phyloP scores from a whole-genome alignment of 2,888 invertebrate genomes.

The Drosophila kambysellisi region DNA sequence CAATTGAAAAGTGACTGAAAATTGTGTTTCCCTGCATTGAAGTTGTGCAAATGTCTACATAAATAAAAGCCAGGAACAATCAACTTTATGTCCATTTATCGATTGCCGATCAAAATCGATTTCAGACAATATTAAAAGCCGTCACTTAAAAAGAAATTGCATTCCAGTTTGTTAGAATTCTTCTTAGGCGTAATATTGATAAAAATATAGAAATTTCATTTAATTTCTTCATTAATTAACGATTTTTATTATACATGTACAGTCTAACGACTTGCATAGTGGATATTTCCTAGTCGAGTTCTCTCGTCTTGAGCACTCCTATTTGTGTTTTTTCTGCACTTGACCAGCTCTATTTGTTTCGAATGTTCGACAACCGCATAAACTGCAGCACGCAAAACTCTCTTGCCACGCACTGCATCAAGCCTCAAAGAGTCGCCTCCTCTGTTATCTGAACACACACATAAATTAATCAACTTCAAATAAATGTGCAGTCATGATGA shows the following conservation, averaged over 20 bases:
- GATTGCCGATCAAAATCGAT: neutral
- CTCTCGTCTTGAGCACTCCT: too few relatives aligned
- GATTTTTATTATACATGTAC: neutral
- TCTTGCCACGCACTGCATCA: constrained; percentile 12
- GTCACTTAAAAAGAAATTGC: neutral
- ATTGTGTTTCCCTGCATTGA: neutral
- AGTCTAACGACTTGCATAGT: neutral
- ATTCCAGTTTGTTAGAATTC: neutral
- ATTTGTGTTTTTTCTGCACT: neutral
- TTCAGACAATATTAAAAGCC: neutral
- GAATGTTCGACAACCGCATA: neutral
- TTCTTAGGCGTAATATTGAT: neutral
- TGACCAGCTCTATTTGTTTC: constrained; percentile 2
- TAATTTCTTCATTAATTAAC: neutral
- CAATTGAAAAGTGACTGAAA: neutral
- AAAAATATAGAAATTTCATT: neutral
- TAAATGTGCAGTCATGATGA: constrained; percentile 37
- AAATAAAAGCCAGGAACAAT: neutral
- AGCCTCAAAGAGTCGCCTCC: neutral
- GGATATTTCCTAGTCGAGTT: neutral
- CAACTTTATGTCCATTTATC: neutral
- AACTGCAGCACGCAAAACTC: constrained; percentile 23
- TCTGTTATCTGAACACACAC: constrained; percentile 24
- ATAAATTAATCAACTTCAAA: constrained; percentile 70
- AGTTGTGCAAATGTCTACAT: neutral